Conservation (phyloP, 92 coral and sea anemone species). For the Palythoa heliodiscus region DNA sequence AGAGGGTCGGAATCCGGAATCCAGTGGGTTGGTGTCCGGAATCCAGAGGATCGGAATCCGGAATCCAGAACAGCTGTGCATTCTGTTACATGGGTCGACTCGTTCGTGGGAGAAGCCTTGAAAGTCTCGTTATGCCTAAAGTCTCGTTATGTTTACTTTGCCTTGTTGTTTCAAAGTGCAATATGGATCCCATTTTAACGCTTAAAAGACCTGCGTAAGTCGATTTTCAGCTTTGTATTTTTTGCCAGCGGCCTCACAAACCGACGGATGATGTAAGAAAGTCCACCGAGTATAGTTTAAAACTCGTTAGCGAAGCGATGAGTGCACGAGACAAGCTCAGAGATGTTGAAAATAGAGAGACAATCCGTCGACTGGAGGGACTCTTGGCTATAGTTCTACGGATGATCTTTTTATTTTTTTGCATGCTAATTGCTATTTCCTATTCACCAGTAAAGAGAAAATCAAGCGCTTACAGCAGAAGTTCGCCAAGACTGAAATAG, state of each 20-base stretch:
- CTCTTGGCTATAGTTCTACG: not conserved
- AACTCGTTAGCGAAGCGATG: not conserved
- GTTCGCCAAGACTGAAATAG: too few species aligned
- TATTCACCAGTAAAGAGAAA: too few species aligned
- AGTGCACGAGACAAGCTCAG: not conserved
- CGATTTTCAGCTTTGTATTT: slow-evolving; percentile 44
- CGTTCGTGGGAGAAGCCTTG: not conserved
- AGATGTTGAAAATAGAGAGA: slow-evolving; percentile 32
- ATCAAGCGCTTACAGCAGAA: too few species aligned
- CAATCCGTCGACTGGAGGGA: slow-evolving; percentile 29
- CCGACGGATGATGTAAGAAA: not conserved
- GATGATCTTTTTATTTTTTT: not conserved
- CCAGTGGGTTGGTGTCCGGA: too few species aligned
- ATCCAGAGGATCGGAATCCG: too few species aligned
- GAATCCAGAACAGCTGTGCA: too few species aligned
- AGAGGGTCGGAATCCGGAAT: too few species aligned
- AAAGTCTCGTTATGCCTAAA: slow-evolving; percentile 4
- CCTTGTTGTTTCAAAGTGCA: slow-evolving; percentile 2
- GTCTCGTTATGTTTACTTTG: slow-evolving; percentile 5
- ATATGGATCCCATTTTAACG: not conserved
- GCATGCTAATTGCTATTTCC: too few species aligned
- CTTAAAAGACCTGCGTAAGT: slow-evolving; percentile 2
- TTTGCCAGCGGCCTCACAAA: slow-evolving; percentile 38
- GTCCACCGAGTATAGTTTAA: slow-evolving; percentile 4
- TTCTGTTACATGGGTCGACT: too few species aligned